Base-by-base conservation (phyloP, 2,113 vertebrate species). In the Chroicocephalus ridibundus region DNA sequence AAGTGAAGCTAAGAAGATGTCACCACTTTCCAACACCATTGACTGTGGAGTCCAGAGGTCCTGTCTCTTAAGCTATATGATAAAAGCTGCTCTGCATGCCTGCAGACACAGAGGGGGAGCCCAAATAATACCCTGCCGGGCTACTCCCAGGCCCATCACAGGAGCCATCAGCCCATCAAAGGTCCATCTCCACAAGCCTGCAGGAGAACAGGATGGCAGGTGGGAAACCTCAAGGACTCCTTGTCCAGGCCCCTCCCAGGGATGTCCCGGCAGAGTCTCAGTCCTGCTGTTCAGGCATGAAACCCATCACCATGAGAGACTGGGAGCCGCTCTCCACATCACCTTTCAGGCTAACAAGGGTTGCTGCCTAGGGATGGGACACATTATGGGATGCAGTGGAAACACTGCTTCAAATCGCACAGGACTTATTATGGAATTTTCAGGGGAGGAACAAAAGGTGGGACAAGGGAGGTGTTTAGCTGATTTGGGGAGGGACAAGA, bases 61-160 rank as follows among this genome's bases (percentile, higher is more conserved):
- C 22, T 74, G 4, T 55, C 32, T 66, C 5, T 24, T 65, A 60
- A 83, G 9, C 10, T 47, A 5, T 29, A 21, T 36, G 21, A 47
- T 20, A 64, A 60, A 79, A 64, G 6, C 6, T 36, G 22, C 13
- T 58, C 44, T 83, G 26, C 13, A 36, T 3, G 60, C 10, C 3
- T 14, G 22, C 15, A 86, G 19, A 49, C 20, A 47, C 13, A 32
- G 17, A 29, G 17, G 2, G 25, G 34, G 13, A 64, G 1, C 15
- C 22, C 25, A 55, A 38, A 24, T 60, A 8, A 44, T 17, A n/a
- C 3, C 15, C 10, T 62, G 6, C 5, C 1, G 0, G 20, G 7
- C 13, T 80, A 40, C 24, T 66, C 27, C 12, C 46, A 40, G 44
- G 29, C 6, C 15, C 5, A 25, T 62, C 46, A 34, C 11, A 38